Conservation (phyloP, 2,888 invertebrate genomes). For the Euplexia lucipara region DNA sequence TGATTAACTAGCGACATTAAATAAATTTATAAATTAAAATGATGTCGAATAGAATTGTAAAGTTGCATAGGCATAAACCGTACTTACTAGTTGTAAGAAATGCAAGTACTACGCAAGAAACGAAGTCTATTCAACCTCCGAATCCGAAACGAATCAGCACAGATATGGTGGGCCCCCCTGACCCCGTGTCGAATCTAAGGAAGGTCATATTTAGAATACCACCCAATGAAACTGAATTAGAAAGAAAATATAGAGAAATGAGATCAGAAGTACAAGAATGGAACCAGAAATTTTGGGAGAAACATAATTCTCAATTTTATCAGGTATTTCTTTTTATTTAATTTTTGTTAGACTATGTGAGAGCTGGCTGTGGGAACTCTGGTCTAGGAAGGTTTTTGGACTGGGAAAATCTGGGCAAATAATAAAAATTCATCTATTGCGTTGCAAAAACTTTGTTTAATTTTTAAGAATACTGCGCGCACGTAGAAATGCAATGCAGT, state of each 20-base stretch:
- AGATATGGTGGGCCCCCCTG: slow-evolving; percentile 95
- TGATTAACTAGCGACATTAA: slow-evolving; percentile 13
- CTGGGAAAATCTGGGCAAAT: too few relatives aligned
- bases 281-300: slow-evolving; percentile 96
- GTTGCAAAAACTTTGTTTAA: too few relatives aligned
- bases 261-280: slow-evolving; percentile 94
- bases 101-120: slow-evolving; percentile 75
- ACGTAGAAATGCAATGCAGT: too few relatives aligned
- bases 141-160: slow-evolving; percentile 82
- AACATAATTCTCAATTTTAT: slow-evolving; percentile 95
- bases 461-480: too few relatives aligned
- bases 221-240: slow-evolving; percentile 92
- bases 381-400: too few relatives aligned
- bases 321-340: slow-evolving; percentile 77
- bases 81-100: slow-evolving; percentile 62
- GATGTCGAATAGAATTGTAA: slow-evolving; percentile 56
- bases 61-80: slow-evolving; percentile 57
- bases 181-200: slow-evolving; percentile 95
- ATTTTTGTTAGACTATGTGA: fast-evolving
- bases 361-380: too few relatives aligned
- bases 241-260: slow-evolving; percentile 92
- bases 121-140: slow-evolving; percentile 80
- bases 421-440: too few relatives aligned
- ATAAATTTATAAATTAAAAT: slow-evolving; percentile 44
- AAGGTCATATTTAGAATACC: slow-evolving; percentile 93